Evolutionary conservation across 2,888 invertebrate genomes (phyloP).

Genomic region (Acanthosepion lycidas): DNA sequence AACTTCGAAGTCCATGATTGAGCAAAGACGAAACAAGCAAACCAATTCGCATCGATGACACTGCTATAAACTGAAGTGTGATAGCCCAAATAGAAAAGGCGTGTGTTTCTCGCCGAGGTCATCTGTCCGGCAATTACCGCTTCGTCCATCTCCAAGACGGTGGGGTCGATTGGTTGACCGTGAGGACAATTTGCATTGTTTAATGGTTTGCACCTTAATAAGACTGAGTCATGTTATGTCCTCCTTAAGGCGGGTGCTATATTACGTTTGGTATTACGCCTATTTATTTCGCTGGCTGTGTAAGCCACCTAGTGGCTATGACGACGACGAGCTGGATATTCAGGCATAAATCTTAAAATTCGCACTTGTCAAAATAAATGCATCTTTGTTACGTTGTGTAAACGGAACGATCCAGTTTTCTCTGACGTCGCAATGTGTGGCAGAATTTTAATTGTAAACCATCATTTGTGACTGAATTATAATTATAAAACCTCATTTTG

Average conservation of each 20-base stretch:
- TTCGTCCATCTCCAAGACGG: neutral
- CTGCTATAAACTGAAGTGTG: neutral
- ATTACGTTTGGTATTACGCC: neutral
- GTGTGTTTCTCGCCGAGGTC: neutral
- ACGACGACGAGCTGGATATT: too few species aligned
- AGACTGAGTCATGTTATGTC: neutral
- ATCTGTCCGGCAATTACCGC: neutral
- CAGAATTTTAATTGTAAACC: too few species aligned
- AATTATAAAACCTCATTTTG: too few species aligned
- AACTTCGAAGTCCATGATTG: neutral
- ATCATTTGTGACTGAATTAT: too few species aligned
- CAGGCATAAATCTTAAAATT: too few species aligned
- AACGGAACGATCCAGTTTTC: too few species aligned
- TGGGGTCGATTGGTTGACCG: slow-evolving; percentile 18
- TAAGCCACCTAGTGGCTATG: neutral
- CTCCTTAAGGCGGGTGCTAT: slow-evolving; percentile 16
- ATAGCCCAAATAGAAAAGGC: slow-evolving; percentile 5
- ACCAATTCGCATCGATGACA: slow-evolving; percentile 21
- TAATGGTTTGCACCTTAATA: neutral
- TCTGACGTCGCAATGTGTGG: too few species aligned
- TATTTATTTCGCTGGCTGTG: neutral
- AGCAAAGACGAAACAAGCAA: neutral
- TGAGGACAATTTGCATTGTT: neutral
- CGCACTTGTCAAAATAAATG: too few species aligned
- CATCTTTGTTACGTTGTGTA: too few species aligned